Conservation (phyloP, 2,113 vertebrate genomes). For the Leptodactylus fuscus region DNA sequence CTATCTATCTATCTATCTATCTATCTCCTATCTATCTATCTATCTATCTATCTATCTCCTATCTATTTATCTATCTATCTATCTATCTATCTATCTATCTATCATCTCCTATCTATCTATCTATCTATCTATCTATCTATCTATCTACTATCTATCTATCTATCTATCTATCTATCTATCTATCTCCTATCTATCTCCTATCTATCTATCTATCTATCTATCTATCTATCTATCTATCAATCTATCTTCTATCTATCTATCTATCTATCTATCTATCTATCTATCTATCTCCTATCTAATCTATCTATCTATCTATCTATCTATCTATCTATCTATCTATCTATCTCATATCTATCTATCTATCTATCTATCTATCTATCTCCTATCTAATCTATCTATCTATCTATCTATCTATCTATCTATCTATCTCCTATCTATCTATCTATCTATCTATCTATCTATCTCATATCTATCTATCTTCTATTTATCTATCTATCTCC, state of each 20-base stretch:
- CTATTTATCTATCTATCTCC: not conserved
- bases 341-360: not conserved
- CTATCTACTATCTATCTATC: not conserved
- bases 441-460: not conserved
- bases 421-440: too few relatives aligned
- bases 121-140: not conserved
- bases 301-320: not conserved
- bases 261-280: not conserved
- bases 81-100: too few relatives aligned
- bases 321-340: too few relatives aligned
- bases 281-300: not conserved
- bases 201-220: not conserved
- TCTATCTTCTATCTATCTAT: not conserved
- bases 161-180: not conserved
- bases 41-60: too few relatives aligned
- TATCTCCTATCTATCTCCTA: not conserved
- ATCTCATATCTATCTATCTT: not conserved
- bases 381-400: too few relatives aligned
- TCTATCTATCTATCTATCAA: not conserved
- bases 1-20: too few relatives aligned
- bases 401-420: too few relatives aligned
- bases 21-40: too few relatives aligned
- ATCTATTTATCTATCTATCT: too few relatives aligned
- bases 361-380: too few relatives aligned
- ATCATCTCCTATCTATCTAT: not conserved